Base-by-base conservation (phyloP, 2,888 invertebrate species). In the Hoplodrina blanda region DNA sequence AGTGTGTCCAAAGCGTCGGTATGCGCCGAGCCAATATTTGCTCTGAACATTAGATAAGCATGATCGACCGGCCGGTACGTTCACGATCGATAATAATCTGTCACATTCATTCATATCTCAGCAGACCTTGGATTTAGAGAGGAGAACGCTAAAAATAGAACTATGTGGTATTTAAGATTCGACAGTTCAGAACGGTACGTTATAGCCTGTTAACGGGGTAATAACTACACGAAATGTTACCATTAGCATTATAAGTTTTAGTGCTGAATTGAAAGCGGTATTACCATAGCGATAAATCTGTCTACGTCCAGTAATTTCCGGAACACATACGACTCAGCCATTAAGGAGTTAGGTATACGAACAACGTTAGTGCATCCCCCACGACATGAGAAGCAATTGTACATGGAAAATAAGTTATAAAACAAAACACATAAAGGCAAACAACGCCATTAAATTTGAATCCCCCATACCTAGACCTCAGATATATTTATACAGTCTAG, bases 21-120 rank as follows among this genome's bases (percentile, higher is more conserved):
- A 93, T 92, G 89, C 88, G 89, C 83, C 86, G 84, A 74, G 78
- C 76, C 89, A 94, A 92, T 92, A 92, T 93, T 93, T 91, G 88
- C 85, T 78, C 80, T 76, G 74, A 76, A 81, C 76, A 88, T 92
- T 90, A 90, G 91, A 89, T 86, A 87, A 86, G 84, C 88, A 84
- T 85, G 89, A 89, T 86, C 89, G 87, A 82, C 83, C 85, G 67
- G 60, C 78, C 84, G 76, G 82, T 79, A 82, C 60, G 87, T 74
- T 86, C 85, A 85, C 87, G 83, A 88, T 88, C 85, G 84, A 85
- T 83, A 75, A 61, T 65, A 75, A 61, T 65, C 63, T 82, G 69
- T 79, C 77, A 67, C 65, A 70, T 83, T 74, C 64, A 80, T 73
- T 80, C 67, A 77, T 69, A 71, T 67, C 61, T 56, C 33, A 30